phyloP scores from a whole-genome alignment of 2,888 invertebrate species.

The Smittia sp. region DNA sequence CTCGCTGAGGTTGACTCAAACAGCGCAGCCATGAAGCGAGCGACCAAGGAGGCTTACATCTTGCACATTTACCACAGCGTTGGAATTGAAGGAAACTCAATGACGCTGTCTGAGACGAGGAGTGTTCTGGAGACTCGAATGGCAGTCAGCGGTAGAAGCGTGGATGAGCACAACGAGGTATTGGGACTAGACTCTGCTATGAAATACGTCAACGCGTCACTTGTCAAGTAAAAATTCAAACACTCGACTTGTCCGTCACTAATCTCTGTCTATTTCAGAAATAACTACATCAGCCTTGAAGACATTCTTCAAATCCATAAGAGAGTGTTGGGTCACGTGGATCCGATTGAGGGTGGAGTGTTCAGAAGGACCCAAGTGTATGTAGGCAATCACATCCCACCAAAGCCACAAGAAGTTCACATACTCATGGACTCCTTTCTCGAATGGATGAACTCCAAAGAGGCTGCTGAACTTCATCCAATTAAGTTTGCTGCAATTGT shows the following conservation, averaged over 20 bases:
- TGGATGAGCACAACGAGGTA: slow-evolving; percentile 96
- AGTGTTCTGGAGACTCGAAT: slow-evolving; percentile 87
- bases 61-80: slow-evolving; percentile 96
- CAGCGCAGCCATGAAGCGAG: slow-evolving; percentile 75
- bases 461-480: slow-evolving; percentile 81
- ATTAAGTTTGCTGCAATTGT: slow-evolving; percentile 90
- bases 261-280: slow-evolving; percentile 51
- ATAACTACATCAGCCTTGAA: slow-evolving; percentile 73
- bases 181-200: slow-evolving; percentile 91
- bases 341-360: slow-evolving; percentile 86
- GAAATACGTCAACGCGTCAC: slow-evolving; percentile 83
- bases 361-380: slow-evolving; percentile 88
- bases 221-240: slow-evolving; percentile 49
- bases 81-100: slow-evolving; percentile 96
- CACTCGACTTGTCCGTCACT: no score
- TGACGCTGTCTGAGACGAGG: slow-evolving; percentile 88
- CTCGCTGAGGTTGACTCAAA: slow-evolving; percentile 77
- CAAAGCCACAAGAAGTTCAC: slow-evolving; percentile 77
- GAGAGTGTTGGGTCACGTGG: slow-evolving; percentile 90
- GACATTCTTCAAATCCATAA: slow-evolving; percentile 92
- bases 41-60: slow-evolving; percentile 93
- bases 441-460: slow-evolving; percentile 90
- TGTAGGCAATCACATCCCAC: slow-evolving; percentile 93
- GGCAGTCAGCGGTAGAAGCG: slow-evolving; percentile 85
- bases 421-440: slow-evolving; percentile 82